Evolutionary conservation across 2,113 vertebrate species (phyloP).

Genomic region (Ancistrus triradiatus): DNA sequence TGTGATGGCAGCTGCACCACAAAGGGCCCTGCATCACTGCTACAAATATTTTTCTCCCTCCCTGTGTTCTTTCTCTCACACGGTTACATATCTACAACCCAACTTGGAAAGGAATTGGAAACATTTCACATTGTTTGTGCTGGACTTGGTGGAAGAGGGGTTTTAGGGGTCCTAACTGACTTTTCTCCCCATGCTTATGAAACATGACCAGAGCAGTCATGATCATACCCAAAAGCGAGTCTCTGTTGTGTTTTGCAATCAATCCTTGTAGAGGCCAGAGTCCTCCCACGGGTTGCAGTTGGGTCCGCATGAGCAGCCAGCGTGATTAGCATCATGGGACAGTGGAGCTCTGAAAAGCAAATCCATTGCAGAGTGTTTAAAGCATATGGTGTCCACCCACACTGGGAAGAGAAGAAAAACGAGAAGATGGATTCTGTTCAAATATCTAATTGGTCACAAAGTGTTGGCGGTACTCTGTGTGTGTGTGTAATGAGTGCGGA

Average conservation of each 20-base stretch:
- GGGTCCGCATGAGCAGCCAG: constrained; percentile 41
- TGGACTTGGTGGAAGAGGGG: constrained; percentile 4
- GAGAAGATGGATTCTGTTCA: constrained; percentile 32
- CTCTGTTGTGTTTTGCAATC: constrained; percentile 39
- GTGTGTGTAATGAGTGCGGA: constrained; percentile 37
- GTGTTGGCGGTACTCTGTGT: constrained; percentile 35
- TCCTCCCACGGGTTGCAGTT: constrained; percentile 44
- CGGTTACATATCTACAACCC: constrained; percentile 11
- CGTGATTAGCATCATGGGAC: constrained; percentile 46
- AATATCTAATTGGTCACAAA: constrained; percentile 41
- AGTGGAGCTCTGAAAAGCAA: constrained; percentile 43
- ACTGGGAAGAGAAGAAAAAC: constrained; percentile 14
- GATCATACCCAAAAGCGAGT: constrained; percentile 28
- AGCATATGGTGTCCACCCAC: constrained; percentile 52
- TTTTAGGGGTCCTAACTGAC: constrained; percentile 20
- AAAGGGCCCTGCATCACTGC: constrained; percentile 17
- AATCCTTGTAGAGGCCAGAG: constrained; percentile 40
- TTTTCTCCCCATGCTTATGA: constrained; percentile 17
- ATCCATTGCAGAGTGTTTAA: constrained; percentile 39
- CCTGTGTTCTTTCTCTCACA: constrained; percentile 2
- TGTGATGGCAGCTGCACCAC: constrained; percentile 13
- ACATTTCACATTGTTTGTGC: constrained; percentile 14
- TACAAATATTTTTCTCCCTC: constrained; percentile 14
- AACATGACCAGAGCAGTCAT: constrained; percentile 29
- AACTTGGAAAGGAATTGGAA: background rate